Conservation (phyloP, 1,140 invertebrate genomes). For the Melipona quadrifasciata region DNA sequence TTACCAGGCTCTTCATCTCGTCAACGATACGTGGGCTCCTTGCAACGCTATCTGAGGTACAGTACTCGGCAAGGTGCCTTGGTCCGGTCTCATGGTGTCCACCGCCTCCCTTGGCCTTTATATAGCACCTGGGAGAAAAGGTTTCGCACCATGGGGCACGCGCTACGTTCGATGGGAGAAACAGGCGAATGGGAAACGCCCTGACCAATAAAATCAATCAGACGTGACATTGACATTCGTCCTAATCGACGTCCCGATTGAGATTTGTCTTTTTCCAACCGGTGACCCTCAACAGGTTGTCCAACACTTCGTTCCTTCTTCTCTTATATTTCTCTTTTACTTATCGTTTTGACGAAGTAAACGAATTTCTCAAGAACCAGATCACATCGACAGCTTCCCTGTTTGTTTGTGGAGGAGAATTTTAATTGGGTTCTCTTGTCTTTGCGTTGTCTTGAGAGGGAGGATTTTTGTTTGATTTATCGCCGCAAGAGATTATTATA, state of each 20-base stretch:
- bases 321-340: not conserved
- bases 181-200: constrained; percentile 45
- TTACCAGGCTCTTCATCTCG: constrained; percentile 67
- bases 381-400: not conserved
- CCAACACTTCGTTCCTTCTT: not conserved
- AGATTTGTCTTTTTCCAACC: not conserved
- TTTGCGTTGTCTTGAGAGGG: too few species aligned
- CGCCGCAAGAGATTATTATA: not conserved
- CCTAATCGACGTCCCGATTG: constrained; percentile 4
- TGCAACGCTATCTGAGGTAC: constrained; percentile 64
- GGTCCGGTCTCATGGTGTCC: constrained; percentile 50
- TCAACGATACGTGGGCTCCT: constrained; percentile 54
- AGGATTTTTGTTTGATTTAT: not conserved
- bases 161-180: constrained; percentile 24
- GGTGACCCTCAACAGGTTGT: not conserved
- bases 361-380: not conserved
- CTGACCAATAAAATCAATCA: constrained; percentile 57
- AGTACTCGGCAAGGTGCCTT: constrained; percentile 72
- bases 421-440: not conserved
- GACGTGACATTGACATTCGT: constrained; percentile 66
- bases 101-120: constrained; percentile 56
- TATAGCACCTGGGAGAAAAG: constrained; percentile 61
- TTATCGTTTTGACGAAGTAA: not conserved
- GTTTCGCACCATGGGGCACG: constrained; percentile 33
- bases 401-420: not conserved